phyloP scores from a whole-genome alignment of 1,140 invertebrate genomes.

The Drosophila lowei region DNA sequence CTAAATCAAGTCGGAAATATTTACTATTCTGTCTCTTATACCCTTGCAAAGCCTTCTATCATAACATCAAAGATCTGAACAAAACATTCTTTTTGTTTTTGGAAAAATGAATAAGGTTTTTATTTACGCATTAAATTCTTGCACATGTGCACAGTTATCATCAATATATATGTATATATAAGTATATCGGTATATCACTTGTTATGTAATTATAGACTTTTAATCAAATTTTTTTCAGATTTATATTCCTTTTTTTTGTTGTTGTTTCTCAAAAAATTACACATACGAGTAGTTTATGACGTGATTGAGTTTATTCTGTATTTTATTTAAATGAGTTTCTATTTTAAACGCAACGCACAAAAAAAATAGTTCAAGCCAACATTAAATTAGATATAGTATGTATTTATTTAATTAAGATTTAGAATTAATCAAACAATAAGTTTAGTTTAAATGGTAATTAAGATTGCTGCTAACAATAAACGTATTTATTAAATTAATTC shows the following conservation, averaged over 20 bases:
- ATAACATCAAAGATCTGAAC: background rate
- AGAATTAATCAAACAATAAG: slow-evolving; percentile 70
- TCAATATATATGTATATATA: slow-evolving; percentile 28
- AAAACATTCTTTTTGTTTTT: slow-evolving; percentile 35
- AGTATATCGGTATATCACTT: slow-evolving; percentile 63
- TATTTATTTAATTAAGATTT: slow-evolving; percentile 47
- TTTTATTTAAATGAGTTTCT: slow-evolving; percentile 71
- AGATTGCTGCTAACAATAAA: slow-evolving; percentile 48
- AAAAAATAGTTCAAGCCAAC: slow-evolving; percentile 68
- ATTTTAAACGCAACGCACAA: slow-evolving; percentile 79
- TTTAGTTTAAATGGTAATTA: slow-evolving; percentile 64
- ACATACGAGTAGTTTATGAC: slow-evolving; percentile 43
- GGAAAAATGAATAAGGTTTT: slow-evolving; percentile 62
- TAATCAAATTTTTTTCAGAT: slow-evolving; percentile 13
- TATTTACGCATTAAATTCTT: slow-evolving; percentile 54
- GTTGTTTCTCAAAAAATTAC: slow-evolving; percentile 27
- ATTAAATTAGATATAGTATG: slow-evolving; percentile 62
- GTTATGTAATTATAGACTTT: slow-evolving; percentile 33
- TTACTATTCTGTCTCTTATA: no score
- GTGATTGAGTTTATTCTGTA: slow-evolving; percentile 72
- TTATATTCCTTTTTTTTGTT: slow-evolving; percentile 6
- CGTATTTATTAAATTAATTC: slow-evolving; percentile 57
- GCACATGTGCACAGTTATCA: slow-evolving; percentile 31
- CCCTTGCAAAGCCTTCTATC: no score
- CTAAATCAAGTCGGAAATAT: no score